Evolutionary conservation across 2,888 invertebrate genomes (phyloP), one percentile per base, ranked within the genome.

Genomic region (Himalopsyche kuldschensis): DNA sequence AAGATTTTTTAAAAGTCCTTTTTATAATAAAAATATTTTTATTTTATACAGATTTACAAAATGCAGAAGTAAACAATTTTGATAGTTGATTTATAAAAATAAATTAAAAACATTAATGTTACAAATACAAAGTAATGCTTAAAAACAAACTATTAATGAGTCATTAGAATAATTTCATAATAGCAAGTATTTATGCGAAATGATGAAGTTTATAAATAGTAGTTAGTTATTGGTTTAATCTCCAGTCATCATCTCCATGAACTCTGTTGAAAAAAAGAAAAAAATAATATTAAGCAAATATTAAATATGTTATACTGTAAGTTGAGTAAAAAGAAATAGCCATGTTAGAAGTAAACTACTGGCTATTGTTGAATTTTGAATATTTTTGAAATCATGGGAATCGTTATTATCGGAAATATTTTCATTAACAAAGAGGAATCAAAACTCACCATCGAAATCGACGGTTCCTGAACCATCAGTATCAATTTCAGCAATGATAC

Each of bases 401-500:
- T 3, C 11, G 3, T 11, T 77, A 20, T 77, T 27, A 11, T n/a
- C n/a, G n/a, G n/a, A 41, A 32, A n/a, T 30, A 63, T 11, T 4
- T 3, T 0, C 11, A 55, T 35, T 20, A 27, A 20, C 63, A 30
- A 20, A 32, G 15, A 2, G 1, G 3, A 6, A 30, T 30, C 48
- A 17, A 75, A 83, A 80, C 15, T 89, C 91, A 98, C 98, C 99
- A 93, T 99, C 99, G 90, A 99, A 99, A 91, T 99, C 99, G 87
- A 99, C 99, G 87, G 99, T 99, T 89, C 99, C 99, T 87, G 98
- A 98, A 82, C 98, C 98, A 90, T 99, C 99, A 85, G 98, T 98
- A 91, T 99, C 99, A 88, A 99, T 98, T 92, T 99, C 98, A 88
- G 96, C 96, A 90, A 99, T 99, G 93, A 99, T 99, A 87, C 98